Conservation (phyloP, 2,888 invertebrate species). For the Polyploca ridens region DNA sequence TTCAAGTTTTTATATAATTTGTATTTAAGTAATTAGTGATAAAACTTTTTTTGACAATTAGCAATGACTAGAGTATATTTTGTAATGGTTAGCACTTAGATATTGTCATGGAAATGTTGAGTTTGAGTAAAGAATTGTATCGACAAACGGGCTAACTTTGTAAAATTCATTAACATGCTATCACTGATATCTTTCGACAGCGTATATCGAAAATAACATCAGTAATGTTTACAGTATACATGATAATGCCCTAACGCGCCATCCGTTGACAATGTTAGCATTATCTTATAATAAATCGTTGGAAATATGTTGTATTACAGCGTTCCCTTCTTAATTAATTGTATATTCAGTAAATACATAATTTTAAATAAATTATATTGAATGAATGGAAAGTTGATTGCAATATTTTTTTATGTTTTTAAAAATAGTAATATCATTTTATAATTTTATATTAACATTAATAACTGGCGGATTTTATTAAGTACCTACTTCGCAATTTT, state of each 20-base stretch:
- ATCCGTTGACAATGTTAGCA: not conserved
- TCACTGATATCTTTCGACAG: not conserved
- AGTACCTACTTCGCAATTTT: slow-evolving; percentile 21
- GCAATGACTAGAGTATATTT: slow-evolving; percentile 60
- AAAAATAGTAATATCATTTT: slow-evolving; percentile 18
- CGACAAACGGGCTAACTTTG: not conserved
- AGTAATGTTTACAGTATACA: not conserved
- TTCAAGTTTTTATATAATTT: slow-evolving; percentile 70
- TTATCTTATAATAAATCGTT: slow-evolving; percentile 18
- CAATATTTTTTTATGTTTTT: slow-evolving; percentile 71
- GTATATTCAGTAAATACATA: slow-evolving; percentile 74
- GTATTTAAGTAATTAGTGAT: slow-evolving; percentile 66
- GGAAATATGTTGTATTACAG: slow-evolving; percentile 40
- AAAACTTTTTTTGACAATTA: slow-evolving; percentile 65
- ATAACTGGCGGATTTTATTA: slow-evolving; percentile 4
- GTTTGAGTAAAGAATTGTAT: slow-evolving; percentile 35
- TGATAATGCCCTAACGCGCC: not conserved
- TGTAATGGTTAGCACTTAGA: slow-evolving; percentile 54
- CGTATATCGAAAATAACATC: not conserved
- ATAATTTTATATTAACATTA: slow-evolving; percentile 16
- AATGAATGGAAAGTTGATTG: slow-evolving; percentile 61
- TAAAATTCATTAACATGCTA: not conserved
- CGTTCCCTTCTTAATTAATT: slow-evolving; percentile 38
- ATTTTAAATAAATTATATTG: slow-evolving; percentile 68
- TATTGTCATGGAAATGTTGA: slow-evolving; percentile 38